Evolutionary conservation across 2,113 vertebrate species (phyloP).

Genomic region (Lasiurus borealis): DNA sequence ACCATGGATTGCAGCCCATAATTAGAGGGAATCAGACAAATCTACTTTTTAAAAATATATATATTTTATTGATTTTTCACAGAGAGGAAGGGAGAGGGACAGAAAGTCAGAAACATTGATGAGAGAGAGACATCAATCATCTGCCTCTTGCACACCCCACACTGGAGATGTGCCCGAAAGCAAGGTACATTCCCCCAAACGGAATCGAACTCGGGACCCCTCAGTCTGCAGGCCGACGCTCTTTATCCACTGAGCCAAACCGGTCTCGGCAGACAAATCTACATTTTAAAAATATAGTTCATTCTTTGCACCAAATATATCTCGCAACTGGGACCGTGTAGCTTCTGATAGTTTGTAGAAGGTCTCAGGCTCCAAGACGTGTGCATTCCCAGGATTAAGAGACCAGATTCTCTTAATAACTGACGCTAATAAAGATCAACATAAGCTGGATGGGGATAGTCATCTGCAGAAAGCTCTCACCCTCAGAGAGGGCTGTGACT

Average conservation of each 20-base stretch:
- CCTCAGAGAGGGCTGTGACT: not conserved
- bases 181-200: too few species aligned
- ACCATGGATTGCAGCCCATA: not conserved
- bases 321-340: not conserved
- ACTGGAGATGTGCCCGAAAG: too few species aligned
- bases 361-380: accelerated
- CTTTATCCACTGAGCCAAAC: too few species aligned
- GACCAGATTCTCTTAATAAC: not conserved
- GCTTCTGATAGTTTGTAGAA: not conserved
- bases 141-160: too few species aligned
- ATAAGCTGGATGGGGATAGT: not conserved
- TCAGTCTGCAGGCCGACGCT: too few species aligned
- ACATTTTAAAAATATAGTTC: too few species aligned
- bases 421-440: not conserved
- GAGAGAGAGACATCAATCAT: too few species aligned
- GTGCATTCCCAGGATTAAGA: not conserved
- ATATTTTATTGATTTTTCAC: too few species aligned
- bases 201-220: too few species aligned
- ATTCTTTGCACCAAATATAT: not conserved
- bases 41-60: too few species aligned
- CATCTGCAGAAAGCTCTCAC: not conserved
- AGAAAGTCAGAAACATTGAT: too few species aligned
- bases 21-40: not conserved
- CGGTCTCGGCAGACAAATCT: not conserved
- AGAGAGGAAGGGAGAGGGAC: too few species aligned